Evolutionary conservation across 2,797 vertebrate species (phyloP).

Genomic region (Chiloscyllium punctatum): DNA sequence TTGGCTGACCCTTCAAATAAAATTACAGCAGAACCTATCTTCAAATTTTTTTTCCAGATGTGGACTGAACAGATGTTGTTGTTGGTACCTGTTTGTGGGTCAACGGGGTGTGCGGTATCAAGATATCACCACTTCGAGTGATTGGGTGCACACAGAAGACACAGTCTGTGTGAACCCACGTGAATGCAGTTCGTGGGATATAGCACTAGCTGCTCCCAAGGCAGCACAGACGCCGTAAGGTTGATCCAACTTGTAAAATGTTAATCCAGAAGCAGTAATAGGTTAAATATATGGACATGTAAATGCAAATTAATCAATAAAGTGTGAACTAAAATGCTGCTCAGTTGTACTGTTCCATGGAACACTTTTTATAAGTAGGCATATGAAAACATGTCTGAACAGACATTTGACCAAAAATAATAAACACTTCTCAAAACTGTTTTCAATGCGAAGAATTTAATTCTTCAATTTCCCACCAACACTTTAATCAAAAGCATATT

Average conservation of each 20-base stretch:
- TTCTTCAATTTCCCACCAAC: neutral
- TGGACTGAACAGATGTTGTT: neutral
- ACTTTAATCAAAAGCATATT: neutral
- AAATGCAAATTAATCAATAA: neutral
- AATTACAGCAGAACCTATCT: neutral
- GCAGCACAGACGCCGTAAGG: neutral
- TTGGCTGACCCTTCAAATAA: neutral
- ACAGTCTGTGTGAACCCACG: neutral
- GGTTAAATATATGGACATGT: neutral
- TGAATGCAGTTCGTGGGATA: neutral
- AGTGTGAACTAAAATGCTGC: neutral
- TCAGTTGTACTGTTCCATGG: neutral
- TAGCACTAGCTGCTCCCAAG: too few species aligned
- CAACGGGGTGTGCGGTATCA: neutral
- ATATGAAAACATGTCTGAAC: neutral
- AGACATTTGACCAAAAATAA: neutral
- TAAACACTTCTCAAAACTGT: neutral
- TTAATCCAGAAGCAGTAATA: neutral
- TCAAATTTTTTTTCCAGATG: neutral
- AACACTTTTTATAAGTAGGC: neutral
- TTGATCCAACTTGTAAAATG: neutral
- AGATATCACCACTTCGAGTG: too few species aligned
- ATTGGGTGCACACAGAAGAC: neutral
- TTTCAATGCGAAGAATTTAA: neutral
- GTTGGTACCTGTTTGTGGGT: neutral